These are phyloP conservation scores for Frankliniella fusca DNA, from an alignment of 2,888 invertebrate species.

Conservation along the genomic window DNA sequence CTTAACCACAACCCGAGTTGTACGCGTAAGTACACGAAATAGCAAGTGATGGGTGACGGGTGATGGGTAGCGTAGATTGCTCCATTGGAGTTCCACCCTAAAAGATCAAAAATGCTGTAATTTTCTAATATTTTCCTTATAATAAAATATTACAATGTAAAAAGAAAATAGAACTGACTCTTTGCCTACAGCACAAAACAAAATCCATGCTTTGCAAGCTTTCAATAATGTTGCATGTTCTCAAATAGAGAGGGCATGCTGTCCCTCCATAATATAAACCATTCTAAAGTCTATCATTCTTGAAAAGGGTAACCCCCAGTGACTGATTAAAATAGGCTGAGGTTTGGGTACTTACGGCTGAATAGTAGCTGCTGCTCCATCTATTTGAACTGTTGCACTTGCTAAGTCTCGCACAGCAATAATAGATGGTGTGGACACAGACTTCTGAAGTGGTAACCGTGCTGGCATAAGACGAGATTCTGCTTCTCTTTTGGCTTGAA, in stretches of 20 bases:
- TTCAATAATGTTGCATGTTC: too few relatives aligned
- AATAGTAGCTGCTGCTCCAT: conserved; percentile 53
- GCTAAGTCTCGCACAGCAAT: conserved; percentile 63
- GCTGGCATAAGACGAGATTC: conserved; percentile 56
- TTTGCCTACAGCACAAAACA: neutral
- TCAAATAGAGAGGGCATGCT: too few relatives aligned
- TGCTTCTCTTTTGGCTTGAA: conserved; percentile 58
- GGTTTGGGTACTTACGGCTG: conserved; percentile 53
- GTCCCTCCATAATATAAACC: too few relatives aligned
- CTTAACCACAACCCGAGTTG: too few relatives aligned
- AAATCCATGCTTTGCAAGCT: neutral
- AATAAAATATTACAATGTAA: neutral
- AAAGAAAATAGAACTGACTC: neutral
- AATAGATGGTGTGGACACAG: conserved; percentile 85
- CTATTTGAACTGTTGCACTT: conserved; percentile 53
- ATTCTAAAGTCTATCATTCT: neutral
- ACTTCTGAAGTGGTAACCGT: conserved; percentile 79
- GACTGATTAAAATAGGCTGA: neutral
- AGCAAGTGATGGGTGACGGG: too few relatives aligned
- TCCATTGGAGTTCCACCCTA: too few relatives aligned
- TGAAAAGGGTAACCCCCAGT: neutral
- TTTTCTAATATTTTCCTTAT: neutral
- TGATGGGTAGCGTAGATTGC: too few relatives aligned
- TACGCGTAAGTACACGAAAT: too few relatives aligned
- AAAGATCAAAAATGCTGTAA: neutral